These are phyloP conservation scores for Copidosoma aretas DNA, from an alignment of 2,888 invertebrate species.

Conservation along the genomic window DNA sequence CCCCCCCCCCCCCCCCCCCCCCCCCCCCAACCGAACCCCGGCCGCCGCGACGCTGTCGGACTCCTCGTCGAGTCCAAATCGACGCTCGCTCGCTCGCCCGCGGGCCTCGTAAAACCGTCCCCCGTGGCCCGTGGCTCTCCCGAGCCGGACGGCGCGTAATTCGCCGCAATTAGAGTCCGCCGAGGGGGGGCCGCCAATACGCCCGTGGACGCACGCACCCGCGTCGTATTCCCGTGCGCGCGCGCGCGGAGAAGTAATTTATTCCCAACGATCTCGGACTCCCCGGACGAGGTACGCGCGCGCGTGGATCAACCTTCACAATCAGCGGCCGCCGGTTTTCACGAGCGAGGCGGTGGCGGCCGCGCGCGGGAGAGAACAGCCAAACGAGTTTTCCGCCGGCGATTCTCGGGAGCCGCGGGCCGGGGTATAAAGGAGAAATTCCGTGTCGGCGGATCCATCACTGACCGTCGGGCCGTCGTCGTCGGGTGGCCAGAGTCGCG, in stretches of 20 bases:
- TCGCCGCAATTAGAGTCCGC: slow-evolving; percentile 21
- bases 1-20: no score
- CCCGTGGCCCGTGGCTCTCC: background rate
- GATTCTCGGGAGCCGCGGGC: slow-evolving; percentile 50
- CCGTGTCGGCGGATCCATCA: slow-evolving; percentile 57
- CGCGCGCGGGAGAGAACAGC: slow-evolving; percentile 51
- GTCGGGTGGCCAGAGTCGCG: slow-evolving; percentile 32
- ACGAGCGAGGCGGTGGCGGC: slow-evolving; percentile 34
- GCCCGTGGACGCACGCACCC: background rate
- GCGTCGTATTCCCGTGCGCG: background rate
- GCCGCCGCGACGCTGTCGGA: background rate
- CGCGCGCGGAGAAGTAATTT: slow-evolving; percentile 29
- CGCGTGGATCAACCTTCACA: slow-evolving; percentile 29
- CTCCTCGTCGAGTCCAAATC: background rate
- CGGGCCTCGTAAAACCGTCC: slow-evolving; percentile 8
- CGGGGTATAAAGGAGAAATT: slow-evolving; percentile 62
- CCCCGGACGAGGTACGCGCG: slow-evolving; percentile 21
- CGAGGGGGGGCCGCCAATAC: slow-evolving; percentile 2
- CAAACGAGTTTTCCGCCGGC: slow-evolving; percentile 57
- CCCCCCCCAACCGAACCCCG: no score
- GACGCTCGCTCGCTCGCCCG: no score
- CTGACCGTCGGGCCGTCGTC: slow-evolving; percentile 49
- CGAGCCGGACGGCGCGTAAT: slow-evolving; percentile 10
- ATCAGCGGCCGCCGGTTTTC: slow-evolving; percentile 43
- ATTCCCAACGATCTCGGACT: slow-evolving; percentile 38